Base-by-base conservation (phyloP, 2,888 invertebrate species). In the Lydus trimaculatus region DNA sequence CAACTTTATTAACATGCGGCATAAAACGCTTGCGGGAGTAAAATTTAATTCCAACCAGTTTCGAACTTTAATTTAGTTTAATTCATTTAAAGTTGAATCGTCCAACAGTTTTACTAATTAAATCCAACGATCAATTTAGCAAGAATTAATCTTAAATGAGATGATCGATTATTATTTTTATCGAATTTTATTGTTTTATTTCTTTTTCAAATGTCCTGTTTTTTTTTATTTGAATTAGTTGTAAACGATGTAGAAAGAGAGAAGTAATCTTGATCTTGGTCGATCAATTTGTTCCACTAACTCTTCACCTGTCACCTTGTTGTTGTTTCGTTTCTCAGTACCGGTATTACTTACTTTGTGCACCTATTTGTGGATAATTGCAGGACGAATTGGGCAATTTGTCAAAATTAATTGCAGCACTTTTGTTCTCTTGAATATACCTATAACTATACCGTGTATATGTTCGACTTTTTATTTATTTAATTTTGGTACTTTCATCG, bases 1-100 rank as follows among this genome's bases (percentile, higher is more conserved):
- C 61, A 61, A 31, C 61, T 60, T 60, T 60, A 60, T 60, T 36
- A 23, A 33, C 59, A 33, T 31, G 59, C 31, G 60, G 60, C 31
- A 36, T 33, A 28, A 33, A 61, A 20, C 36, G 61, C 61, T 61
- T 61, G 61, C 61, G 33, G 61, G 61, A 61, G 39, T 61, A 36
- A 36, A 61, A 61, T 61, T 61, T 36, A 61, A 61, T 61, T 61
- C 36, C 31, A 28, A 60, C 31, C 60, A 33, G 36, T 60, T 36
- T n/a, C 31, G 25, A 61, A 61, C 36, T 61, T 20, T 17, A 36
- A 61, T 61, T 61, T 61, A 39, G n/a, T 61, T 60, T 48, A 48
- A 20, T 48, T 20, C 48, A 48, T 48, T 48, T 48, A 48, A 48
- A 48, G 9, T 48, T 48, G 48, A 48, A 48, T 48, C 20, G 48